A percentile compares a stretch with the other conserved stretches of the same genome.
phyloP scores from a whole-genome alignment of 2,113 vertebrate genomes.

The Phycodurus eques region DNA sequence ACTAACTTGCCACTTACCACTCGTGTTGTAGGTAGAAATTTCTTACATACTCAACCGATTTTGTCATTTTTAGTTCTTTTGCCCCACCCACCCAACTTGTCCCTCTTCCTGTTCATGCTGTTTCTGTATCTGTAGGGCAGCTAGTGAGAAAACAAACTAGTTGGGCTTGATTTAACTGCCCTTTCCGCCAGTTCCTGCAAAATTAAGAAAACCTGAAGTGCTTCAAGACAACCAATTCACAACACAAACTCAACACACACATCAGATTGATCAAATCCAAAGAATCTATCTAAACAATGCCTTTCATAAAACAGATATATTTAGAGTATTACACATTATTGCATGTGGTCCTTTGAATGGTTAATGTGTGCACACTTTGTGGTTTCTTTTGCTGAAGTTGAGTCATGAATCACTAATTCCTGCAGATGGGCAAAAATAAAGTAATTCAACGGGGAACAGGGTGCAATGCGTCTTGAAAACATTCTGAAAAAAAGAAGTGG shows the following conservation, averaged over 20 bases:
- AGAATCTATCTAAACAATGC: background rate
- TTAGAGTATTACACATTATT: no score
- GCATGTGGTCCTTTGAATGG: no score
- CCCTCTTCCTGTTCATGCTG: background rate
- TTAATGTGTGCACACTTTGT: no score
- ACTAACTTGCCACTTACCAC: background rate
- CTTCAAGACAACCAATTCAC: background rate
- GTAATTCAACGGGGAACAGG: background rate
- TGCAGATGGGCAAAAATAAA: no score
- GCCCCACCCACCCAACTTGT: background rate
- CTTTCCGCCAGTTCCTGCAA: background rate
- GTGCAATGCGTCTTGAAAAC: constrained; percentile 7
- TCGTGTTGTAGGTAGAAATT: background rate
- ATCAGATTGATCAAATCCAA: background rate
- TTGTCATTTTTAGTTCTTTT: background rate
- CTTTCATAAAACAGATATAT: background rate
- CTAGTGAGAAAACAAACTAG: background rate
- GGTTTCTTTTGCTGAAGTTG: no score
- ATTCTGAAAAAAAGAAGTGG: constrained; percentile 13
- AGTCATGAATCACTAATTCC: no score
- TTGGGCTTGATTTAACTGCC: background rate
- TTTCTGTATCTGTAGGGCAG: background rate
- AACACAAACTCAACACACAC: background rate
- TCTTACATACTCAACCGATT: background rate
- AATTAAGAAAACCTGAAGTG: background rate